These are phyloP conservation scores for Rhinolophus sinicus DNA, from an alignment of 2,113 vertebrate genomes.

Conservation along the genomic window DNA sequence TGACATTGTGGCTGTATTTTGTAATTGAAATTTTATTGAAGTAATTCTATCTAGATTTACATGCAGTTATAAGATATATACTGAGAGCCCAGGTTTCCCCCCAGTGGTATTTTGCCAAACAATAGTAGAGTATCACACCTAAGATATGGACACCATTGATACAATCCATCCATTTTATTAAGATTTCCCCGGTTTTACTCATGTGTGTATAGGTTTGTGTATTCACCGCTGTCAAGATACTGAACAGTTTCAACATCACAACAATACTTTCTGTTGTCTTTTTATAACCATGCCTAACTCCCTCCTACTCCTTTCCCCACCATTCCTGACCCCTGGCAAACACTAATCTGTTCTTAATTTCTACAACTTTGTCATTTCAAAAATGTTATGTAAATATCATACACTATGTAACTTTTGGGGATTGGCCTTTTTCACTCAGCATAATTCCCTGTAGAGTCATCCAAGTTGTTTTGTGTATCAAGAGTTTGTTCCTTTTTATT, in stretches of 20 bases:
- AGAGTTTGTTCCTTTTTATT: background rate
- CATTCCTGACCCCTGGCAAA: background rate
- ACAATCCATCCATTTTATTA: background rate
- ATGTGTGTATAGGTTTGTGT: background rate
- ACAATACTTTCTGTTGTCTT: background rate
- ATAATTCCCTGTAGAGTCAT: too few relatives aligned
- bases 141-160: background rate
- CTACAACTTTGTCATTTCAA: too few relatives aligned
- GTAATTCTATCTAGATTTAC: background rate
- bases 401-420: too few relatives aligned
- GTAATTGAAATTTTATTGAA: background rate
- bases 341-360: too few relatives aligned
- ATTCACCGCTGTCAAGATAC: background rate
- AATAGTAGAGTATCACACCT: background rate
- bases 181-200: background rate
- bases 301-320: background rate
- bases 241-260: background rate
- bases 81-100: background rate
- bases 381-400: too few relatives aligned
- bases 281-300: background rate
- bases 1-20: background rate
- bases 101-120: background rate
- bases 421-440: too few relatives aligned
- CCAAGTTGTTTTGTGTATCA: background rate
- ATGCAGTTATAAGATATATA: background rate